Evolutionary conservation across 1,140 invertebrate species (phyloP), one percentile per base, ranked within the genome.

Genomic region (Kradibia gibbosae): DNA sequence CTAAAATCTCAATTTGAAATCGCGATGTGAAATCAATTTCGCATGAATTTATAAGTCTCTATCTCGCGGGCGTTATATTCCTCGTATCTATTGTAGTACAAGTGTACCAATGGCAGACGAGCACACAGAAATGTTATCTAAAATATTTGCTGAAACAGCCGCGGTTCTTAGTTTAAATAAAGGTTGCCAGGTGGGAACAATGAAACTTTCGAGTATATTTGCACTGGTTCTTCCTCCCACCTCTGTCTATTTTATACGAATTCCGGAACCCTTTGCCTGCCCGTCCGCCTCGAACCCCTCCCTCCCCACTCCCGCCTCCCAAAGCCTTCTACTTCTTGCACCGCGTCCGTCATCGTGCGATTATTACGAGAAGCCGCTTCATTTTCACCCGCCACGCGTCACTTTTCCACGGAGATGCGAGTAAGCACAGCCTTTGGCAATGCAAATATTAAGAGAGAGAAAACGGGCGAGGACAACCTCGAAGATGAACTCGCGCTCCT

Each of bases 21-120:
- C 31, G 65, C 7, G 39, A 70, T 70, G 55, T 78, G 70, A 78
- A 78, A 78, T 78, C 62, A 70, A 78, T 78, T 70, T 70, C 48
- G 17, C 45, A 53, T 55, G 76, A 67, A 55, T 78, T 50, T 53
- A 55, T 45, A 67, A 42, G 39, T 50, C 45, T 8, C 13, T 62
- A 20, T 53, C 48, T 34, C 22, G 11, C 3, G 20, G 11, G 20
- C 20, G 3, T 67, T 62, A 39, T 45, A 11, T 31, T 0, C 31
- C 20, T 20, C 48, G n/a, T 55, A 1, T 67, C 5, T 17, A 3
- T n/a, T 65, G 5, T 3, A 17, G 10, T 20, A n/a, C 62, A 22
- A 3, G 15, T 67, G 20, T 39, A n/a, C 22, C 20, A 34, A 67
- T 39, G 34, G 39, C 5, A 3, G 31, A 39, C 36, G 39, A 8